phyloP scores from a whole-genome alignment of 2,113 vertebrate genomes.

The Alexandromys fortis region DNA sequence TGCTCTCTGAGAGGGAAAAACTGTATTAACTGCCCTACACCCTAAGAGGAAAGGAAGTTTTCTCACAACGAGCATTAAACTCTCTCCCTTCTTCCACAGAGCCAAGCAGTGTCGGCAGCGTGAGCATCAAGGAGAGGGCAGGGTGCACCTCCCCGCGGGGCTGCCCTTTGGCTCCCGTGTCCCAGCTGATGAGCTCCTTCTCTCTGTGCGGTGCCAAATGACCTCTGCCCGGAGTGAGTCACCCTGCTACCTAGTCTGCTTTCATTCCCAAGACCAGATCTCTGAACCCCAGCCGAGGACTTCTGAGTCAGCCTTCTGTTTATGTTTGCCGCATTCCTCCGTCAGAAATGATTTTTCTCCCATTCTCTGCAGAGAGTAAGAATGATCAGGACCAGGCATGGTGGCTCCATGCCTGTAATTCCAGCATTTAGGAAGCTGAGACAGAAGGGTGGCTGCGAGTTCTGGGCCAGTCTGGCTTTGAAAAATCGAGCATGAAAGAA shows the following conservation, averaged over 20 bases:
- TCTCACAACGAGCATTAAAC: background rate
- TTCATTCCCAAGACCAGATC: conserved; percentile 45
- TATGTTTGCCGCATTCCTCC: conserved; percentile 62
- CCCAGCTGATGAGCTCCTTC: background rate
- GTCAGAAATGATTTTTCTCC: conserved; percentile 68
- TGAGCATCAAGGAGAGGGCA: background rate
- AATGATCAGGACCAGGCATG: background rate
- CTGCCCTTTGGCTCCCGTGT: background rate
- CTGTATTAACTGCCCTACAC: background rate
- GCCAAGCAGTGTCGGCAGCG: background rate
- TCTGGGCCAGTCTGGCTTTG: background rate
- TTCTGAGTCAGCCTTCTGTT: conserved; percentile 73
- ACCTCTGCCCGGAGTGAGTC: conserved; percentile 65
- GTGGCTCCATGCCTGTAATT: background rate
- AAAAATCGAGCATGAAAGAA: background rate
- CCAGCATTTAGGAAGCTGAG: background rate
- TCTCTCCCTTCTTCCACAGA: background rate
- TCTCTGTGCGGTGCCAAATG: background rate
- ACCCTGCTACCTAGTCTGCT: conserved; percentile 42
- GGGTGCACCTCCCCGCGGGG: background rate
- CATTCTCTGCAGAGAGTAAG: conserved; percentile 55
- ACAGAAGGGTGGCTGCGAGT: background rate
- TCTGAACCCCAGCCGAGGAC: conserved; percentile 64
- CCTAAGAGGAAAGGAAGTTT: background rate
- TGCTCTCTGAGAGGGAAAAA: background rate